phyloP scores from a whole-genome alignment of 2,113 vertebrate species.

The Ciconia boyciana region DNA sequence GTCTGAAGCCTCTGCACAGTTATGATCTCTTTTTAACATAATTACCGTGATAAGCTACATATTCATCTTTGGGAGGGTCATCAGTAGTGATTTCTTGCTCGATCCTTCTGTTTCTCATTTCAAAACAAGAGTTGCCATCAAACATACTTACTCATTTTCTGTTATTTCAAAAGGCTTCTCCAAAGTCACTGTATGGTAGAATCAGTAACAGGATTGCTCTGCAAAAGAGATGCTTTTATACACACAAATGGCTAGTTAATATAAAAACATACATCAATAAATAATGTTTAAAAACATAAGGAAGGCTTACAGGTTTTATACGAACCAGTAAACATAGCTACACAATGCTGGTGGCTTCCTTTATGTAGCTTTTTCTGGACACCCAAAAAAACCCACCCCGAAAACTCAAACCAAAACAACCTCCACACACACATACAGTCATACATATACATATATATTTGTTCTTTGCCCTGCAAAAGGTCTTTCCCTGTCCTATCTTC shows the following conservation, averaged over 20 bases:
- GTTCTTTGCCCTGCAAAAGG: not conserved
- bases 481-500: not conserved
- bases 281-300: not conserved
- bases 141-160: not conserved
- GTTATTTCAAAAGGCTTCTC: not conserved
- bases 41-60: not conserved
- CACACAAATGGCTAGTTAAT: not conserved
- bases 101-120: not conserved
- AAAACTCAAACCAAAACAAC: not conserved
- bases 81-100: not conserved
- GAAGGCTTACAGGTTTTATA: not conserved
- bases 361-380: not conserved
- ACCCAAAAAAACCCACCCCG: not conserved
- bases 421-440: rapidly evolving
- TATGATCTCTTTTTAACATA: not conserved
- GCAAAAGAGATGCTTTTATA: not conserved
- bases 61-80: not conserved
- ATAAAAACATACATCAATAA: not conserved
- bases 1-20: not conserved
- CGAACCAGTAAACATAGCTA: not conserved
- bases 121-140: not conserved
- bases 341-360: not conserved
- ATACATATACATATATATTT: not conserved
- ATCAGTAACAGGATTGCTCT: not conserved
- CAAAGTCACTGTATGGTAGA: not conserved